Conservation (phyloP, 2,113 vertebrate genomes). For the Myrmecophaga tridactyla region DNA sequence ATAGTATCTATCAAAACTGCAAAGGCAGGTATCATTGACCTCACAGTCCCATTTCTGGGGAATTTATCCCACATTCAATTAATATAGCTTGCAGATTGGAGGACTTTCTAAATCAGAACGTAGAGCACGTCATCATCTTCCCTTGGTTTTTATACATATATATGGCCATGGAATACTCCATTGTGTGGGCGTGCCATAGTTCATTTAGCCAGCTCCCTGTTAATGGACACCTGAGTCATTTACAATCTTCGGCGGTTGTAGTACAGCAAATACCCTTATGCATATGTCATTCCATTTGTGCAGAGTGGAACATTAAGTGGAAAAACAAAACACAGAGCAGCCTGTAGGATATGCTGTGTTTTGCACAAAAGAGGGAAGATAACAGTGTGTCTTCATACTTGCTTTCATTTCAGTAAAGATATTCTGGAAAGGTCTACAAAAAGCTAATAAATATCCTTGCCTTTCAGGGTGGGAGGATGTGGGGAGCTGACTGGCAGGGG, state of each 20-base stretch:
- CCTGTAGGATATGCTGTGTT: background rate
- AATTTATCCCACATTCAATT: background rate
- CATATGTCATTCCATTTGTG: accelerated
- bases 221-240: background rate
- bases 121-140: background rate
- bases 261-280: background rate
- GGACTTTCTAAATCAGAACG: background rate
- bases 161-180: background rate
- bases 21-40: background rate
- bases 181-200: background rate
- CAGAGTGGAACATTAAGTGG: background rate
- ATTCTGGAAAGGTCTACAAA: background rate
- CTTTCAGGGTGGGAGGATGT: background rate
- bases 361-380: background rate
- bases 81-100: background rate
- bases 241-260: background rate
- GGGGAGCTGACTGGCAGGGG: too few relatives aligned
- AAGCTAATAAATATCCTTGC: background rate
- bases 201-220: too few relatives aligned
- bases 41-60: background rate
- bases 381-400: background rate
- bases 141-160: too few relatives aligned
- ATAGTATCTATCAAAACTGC: background rate
- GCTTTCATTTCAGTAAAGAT: background rate
- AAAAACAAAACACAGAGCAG: background rate